These are phyloP conservation scores for Trichogramma dendrolimi DNA, from an alignment of 2,888 invertebrate genomes.

Conservation along the genomic window DNA sequence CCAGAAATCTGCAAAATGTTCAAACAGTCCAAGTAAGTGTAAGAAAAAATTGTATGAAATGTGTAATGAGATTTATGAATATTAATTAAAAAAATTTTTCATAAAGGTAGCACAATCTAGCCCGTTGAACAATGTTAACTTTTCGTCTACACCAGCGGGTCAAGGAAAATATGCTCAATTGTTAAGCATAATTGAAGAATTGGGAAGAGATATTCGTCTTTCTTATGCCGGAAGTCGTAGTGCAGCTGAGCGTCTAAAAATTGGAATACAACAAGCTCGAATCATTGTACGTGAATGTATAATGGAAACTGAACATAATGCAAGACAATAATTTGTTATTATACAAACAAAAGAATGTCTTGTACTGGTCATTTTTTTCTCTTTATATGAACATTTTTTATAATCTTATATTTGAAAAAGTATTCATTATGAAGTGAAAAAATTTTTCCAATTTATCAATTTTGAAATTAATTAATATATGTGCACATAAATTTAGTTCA, in stretches of 20 bases:
- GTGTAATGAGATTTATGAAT: background rate
- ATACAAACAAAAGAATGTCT: constrained; percentile 33
- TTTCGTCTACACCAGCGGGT: constrained; percentile 46
- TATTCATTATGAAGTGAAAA: background rate
- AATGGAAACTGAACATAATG: constrained; percentile 50
- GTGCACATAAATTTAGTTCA: too few species aligned
- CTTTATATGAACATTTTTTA: background rate
- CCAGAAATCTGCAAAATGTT: constrained; percentile 44
- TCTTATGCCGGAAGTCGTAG: constrained; percentile 51
- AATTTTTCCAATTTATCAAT: background rate
- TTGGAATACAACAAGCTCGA: constrained; percentile 50
- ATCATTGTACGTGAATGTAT: constrained; percentile 49
- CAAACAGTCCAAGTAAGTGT: constrained; percentile 42
- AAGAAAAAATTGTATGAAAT: background rate
- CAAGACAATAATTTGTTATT: constrained; percentile 48
- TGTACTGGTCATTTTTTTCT: constrained; percentile 29
- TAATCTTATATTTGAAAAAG: background rate
- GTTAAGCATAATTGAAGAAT: constrained; percentile 52
- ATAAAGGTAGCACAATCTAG: constrained; percentile 43
- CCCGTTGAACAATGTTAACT: constrained; percentile 48
- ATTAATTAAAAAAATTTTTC: background rate
- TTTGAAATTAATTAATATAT: background rate
- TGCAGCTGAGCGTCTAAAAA: constrained; percentile 49
- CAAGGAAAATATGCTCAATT: constrained; percentile 51
- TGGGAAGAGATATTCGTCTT: constrained; percentile 51